Evolutionary conservation across 2,888 invertebrate species (phyloP).

Genomic region (Mamestra brassicae): DNA sequence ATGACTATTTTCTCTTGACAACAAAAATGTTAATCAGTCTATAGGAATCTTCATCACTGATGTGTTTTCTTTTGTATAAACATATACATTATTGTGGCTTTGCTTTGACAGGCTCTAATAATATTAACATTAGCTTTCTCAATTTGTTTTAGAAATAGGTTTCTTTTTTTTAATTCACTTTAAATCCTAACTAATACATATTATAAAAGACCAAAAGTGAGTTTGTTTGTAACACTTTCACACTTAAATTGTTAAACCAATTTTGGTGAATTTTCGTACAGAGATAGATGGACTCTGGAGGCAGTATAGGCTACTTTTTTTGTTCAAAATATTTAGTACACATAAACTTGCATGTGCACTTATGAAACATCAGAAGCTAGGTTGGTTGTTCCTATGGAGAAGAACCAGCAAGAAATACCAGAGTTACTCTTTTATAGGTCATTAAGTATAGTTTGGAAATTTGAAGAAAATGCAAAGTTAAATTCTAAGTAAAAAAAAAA

Average conservation of each 20-base stretch:
- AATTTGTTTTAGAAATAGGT: neutral
- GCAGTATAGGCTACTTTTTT: no score
- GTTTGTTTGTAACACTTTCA: no score
- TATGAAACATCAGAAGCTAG: neutral
- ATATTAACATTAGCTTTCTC: conserved; percentile 14
- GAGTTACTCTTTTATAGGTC: no score
- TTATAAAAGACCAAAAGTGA: no score
- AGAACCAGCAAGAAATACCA: no score
- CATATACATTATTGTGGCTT: neutral
- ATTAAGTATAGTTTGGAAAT: neutral
- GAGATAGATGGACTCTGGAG: no score
- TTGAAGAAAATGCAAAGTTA: neutral
- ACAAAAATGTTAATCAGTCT: conserved; percentile 44
- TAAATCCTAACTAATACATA: no score
- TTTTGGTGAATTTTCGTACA: no score
- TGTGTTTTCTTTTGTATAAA: conserved; percentile 26
- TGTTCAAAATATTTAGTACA: no score
- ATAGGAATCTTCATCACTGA: conserved; percentile 31
- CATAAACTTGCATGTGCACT: no score
- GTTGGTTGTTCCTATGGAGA: neutral
- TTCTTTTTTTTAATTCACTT: no score
- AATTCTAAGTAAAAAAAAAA: neutral
- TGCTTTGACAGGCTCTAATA: conserved; percentile 31
- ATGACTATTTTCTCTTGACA: conserved; percentile 50
- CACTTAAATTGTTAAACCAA: no score